Conservation (phyloP, 2,113 vertebrate genomes). For the Alexandromys fortis region DNA sequence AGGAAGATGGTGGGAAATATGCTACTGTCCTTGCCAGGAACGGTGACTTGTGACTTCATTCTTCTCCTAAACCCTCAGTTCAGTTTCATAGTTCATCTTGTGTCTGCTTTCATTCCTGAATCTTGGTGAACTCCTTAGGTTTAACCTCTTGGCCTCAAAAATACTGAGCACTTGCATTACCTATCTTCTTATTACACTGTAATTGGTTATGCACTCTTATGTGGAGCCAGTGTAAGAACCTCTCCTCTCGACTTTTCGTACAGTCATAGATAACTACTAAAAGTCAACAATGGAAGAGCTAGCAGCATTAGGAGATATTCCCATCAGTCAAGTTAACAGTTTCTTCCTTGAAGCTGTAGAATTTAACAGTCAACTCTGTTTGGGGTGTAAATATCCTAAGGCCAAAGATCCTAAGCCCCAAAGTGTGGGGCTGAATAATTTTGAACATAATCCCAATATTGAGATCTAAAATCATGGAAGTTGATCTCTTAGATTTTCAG, state of each 20-base stretch:
- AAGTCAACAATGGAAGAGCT: no score
- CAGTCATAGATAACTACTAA: background rate
- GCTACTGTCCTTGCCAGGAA: constrained; percentile 93
- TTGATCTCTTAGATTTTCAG: background rate
- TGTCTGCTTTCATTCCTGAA: background rate
- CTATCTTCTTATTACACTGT: background rate
- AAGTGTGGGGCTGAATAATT: background rate
- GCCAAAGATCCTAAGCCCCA: background rate
- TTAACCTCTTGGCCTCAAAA: background rate
- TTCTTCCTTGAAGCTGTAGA: background rate
- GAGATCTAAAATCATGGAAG: background rate
- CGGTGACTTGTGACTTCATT: constrained; percentile 96
- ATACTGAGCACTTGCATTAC: background rate
- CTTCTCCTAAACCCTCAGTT: constrained; percentile 94
- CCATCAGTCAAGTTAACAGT: background rate
- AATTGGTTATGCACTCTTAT: background rate
- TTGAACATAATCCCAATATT: background rate
- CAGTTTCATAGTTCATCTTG: constrained; percentile 83
- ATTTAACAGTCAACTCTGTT: background rate
- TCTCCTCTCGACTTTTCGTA: background rate
- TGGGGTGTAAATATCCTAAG: background rate
- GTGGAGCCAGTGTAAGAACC: no score
- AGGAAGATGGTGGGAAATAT: constrained; percentile 91
- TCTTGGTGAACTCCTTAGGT: background rate
- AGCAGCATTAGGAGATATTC: background rate